Conservation (phyloP, 2,888 invertebrate species). For the Hemaris fuciformis region DNA sequence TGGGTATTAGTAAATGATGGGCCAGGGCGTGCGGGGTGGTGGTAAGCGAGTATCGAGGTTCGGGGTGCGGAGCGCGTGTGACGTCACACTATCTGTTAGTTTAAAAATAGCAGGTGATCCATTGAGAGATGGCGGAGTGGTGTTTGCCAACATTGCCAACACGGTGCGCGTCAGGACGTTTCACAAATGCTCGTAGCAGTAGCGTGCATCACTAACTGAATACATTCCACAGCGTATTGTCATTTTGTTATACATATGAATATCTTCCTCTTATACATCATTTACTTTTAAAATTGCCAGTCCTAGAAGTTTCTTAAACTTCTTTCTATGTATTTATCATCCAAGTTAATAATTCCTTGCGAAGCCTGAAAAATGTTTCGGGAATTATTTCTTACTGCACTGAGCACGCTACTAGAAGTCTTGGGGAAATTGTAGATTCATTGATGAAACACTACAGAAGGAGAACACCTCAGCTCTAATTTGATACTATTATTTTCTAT, state of each 20-base stretch:
- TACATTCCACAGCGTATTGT: neutral
- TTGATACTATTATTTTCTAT: too few relatives aligned
- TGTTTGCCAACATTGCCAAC: constrained; percentile 4
- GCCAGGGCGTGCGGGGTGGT: constrained; percentile 4
- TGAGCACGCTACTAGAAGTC: too few relatives aligned
- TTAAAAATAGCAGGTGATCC: constrained; percentile 10
- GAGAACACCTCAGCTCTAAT: too few relatives aligned
- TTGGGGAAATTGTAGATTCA: too few relatives aligned
- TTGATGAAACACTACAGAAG: too few relatives aligned
- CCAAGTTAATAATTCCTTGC: too few relatives aligned
- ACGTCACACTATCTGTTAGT: constrained; percentile 9
- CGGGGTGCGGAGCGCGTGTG: neutral
- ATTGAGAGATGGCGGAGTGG: constrained; percentile 7
- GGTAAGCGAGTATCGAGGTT: neutral
- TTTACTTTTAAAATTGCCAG: too few relatives aligned
- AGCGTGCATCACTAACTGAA: neutral
- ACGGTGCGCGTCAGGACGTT: neutral
- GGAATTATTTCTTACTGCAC: too few relatives aligned
- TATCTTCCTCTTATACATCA: too few relatives aligned
- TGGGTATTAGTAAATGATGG: neutral
- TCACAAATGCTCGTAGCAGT: neutral
- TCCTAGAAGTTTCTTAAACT: too few relatives aligned
- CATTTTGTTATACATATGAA: neutral
- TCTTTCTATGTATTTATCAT: too few relatives aligned
- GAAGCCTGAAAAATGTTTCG: too few relatives aligned